A percentile compares a stretch with the other conserved stretches of the same genome.
Conservation (phyloP, 2,113 vertebrate genomes). For the Pterocles gutturalis region DNA sequence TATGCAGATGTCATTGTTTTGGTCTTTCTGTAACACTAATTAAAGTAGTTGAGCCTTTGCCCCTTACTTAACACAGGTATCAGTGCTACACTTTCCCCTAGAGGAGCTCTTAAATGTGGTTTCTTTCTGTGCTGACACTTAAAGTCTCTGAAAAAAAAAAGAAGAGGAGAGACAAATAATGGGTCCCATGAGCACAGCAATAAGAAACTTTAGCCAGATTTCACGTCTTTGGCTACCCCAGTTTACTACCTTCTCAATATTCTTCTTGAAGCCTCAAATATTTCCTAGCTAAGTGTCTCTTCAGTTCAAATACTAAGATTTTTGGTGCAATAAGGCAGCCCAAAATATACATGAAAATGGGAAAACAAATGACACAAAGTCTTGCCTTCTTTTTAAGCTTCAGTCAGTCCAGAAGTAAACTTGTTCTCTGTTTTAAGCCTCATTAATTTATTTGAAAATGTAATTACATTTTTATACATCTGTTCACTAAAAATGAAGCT, state of each 20-base stretch:
- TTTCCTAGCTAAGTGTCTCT: not conserved
- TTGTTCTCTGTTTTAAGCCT: not conserved
- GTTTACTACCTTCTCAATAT: not conserved
- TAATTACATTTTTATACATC: not conserved
- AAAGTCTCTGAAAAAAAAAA: not conserved
- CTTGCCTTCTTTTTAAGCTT: not conserved
- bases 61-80: not conserved
- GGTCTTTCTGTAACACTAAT: not conserved
- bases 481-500: not conserved
- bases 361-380: not conserved
- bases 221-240: not conserved
- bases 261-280: not conserved
- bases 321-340: not conserved
- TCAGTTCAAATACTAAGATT: not conserved
- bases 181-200: accelerated
- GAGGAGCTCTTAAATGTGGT: not conserved
- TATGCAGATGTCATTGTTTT: not conserved
- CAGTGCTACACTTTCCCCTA: not conserved
- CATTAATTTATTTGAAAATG: not conserved
- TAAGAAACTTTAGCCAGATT: not conserved
- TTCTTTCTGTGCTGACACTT: not conserved
- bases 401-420: not conserved
- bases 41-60: not conserved
- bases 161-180: not conserved
- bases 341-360: not conserved